Evolutionary conservation across 1,140 invertebrate genomes (phyloP).

Genomic region (Solenopsis fugax): DNA sequence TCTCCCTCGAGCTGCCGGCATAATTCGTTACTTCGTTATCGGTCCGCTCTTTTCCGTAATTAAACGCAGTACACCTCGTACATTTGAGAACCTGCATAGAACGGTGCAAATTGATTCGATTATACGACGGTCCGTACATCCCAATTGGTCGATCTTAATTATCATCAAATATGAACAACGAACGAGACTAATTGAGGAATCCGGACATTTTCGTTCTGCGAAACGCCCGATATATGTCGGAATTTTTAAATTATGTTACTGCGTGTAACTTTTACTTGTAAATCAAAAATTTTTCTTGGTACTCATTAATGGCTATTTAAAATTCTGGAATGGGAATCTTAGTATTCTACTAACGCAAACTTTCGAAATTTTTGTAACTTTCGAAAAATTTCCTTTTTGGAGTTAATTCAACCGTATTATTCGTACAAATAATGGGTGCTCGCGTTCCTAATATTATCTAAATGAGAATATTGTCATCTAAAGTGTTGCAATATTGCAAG

Average conservation of each 20-base stretch:
- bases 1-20: neutral
- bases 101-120: slow-evolving; percentile 21
- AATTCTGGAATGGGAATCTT: neutral
- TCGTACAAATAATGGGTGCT: neutral
- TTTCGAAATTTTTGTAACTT: slow-evolving; percentile 15
- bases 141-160: slow-evolving; percentile 38
- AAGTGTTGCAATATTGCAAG: neutral
- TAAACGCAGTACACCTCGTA: slow-evolving; percentile 24
- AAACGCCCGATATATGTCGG: neutral
- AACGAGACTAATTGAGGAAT: slow-evolving; percentile 7
- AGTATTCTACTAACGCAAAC: neutral
- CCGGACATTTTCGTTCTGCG: slow-evolving; percentile 11
- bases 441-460: neutral
- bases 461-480: neutral
- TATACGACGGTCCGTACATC: neutral
- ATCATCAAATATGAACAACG: slow-evolving; percentile 14
- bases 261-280: neutral
- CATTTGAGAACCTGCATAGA: slow-evolving; percentile 31
- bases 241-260: slow-evolving; percentile 36
- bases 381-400: neutral
- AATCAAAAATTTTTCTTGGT: neutral
- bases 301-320: neutral
- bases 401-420: neutral
- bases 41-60: slow-evolving; percentile 20
- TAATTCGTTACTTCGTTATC: slow-evolving; percentile 49